Base-by-base conservation (phyloP, 2,797 vertebrate genomes). In the Pagetopsis macropterus region DNA sequence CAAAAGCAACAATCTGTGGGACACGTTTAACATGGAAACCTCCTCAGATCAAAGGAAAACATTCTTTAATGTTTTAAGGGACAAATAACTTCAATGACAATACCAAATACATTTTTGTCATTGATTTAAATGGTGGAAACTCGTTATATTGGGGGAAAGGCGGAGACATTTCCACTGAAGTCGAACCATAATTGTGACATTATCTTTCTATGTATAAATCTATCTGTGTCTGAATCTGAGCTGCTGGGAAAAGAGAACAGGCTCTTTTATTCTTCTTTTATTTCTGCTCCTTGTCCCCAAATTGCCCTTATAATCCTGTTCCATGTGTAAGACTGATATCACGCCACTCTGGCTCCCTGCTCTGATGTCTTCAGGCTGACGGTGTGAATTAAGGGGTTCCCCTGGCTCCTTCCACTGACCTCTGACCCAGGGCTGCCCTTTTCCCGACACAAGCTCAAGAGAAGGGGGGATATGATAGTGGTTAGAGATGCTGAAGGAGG, bases 301-400 rank as follows among this genome's bases (percentile, higher is more conserved):
- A 88, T 86, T 91, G 90, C 85, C 91, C 93, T 89, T 92, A 89
- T 94, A 94, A 94, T 93, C 91, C 89, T 66, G 72, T 90, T 87
- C 90, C 89, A 82, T 91, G 92, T 86, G 87, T 87, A 75, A 73
- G 73, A 78, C 87, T 94, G 94, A 93, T 93, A 93, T 90, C 89
- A 88, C 79, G 89, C 83, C 85, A 77, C 79, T 92, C 81, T 54
- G 77, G 81, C 93, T 90, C 88, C 82, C 86, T 60, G 83, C 80
- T 86, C 87, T 84, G 89, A 88, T 91, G 93, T 93, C 94, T 93
- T 90, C 89, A 88, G 91, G 79, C 78, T 85, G 86, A 87, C 81
- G 83, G 87, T 87, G 89, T 88, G 92, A 93, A 90, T 91, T 88
- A 92, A 93, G 93, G 92, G 92, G 91, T 90, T 93, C 70, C 46